phyloP scores from a whole-genome alignment of 2,113 vertebrate species.

The Passer montanus region DNA sequence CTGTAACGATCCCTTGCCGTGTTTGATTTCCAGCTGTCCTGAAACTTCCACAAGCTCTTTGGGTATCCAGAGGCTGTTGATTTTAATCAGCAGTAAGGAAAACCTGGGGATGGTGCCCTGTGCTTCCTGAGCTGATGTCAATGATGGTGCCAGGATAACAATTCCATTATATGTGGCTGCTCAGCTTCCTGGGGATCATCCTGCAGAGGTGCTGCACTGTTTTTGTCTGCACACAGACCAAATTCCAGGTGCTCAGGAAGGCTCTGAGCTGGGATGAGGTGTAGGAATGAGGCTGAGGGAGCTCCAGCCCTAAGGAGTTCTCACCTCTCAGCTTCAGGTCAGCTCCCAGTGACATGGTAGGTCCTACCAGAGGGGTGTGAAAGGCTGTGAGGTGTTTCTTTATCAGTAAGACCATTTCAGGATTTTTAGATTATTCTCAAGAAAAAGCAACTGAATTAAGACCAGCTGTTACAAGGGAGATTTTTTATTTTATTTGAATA shows the following conservation, averaged over 20 bases:
- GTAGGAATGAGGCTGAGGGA: not conserved
- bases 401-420: not conserved
- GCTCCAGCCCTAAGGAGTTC: rapidly evolving
- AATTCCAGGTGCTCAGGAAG: not conserved
- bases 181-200: not conserved
- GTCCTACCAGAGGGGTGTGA: rapidly evolving
- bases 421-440: not conserved
- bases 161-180: not conserved
- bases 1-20: not conserved
- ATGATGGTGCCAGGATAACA: not conserved
- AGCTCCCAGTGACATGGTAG: rapidly evolving
- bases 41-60: not conserved
- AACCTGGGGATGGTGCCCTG: not conserved
- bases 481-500: not conserved
- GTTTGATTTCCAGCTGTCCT: not conserved
- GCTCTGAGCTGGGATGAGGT: rapidly evolving
- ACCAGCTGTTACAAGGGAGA: not conserved
- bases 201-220: not conserved
- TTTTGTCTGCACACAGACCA: not conserved
- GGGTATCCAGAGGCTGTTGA: not conserved
- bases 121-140: not conserved
- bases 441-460: not conserved
- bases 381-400: not conserved
- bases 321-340: not conserved
- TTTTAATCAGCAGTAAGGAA: not conserved